Conservation (phyloP, 2,888 invertebrate genomes). For the Camponotus fellah region DNA sequence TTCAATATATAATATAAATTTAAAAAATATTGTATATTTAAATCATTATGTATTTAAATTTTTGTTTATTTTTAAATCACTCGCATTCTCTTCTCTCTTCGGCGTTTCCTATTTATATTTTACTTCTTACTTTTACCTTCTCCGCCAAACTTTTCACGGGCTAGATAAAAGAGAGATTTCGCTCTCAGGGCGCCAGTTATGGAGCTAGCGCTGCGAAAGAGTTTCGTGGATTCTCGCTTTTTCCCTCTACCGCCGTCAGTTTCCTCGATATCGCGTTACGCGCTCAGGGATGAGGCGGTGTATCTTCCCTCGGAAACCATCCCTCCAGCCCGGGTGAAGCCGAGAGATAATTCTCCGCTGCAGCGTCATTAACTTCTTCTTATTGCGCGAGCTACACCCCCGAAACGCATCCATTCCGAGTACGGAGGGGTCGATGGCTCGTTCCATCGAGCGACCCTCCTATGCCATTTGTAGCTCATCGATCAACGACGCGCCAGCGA, state of each 20-base stretch:
- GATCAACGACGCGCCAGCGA: slow-evolving; percentile 72
- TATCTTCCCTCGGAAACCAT: slow-evolving; percentile 57
- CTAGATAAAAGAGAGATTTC: slow-evolving; percentile 14
- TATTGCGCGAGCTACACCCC: slow-evolving; percentile 75
- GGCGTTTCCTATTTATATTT: slow-evolving; percentile 11
- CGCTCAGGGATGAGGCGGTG: slow-evolving; percentile 41
- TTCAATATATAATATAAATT: not conserved
- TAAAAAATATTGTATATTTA: not conserved
- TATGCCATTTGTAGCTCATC: slow-evolving; percentile 77
- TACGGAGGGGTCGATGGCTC: slow-evolving; percentile 59
- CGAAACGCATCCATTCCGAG: slow-evolving; percentile 64
- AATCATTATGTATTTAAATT: not conserved
- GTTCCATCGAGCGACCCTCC: slow-evolving; percentile 68
- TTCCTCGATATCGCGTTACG: slow-evolving; percentile 51
- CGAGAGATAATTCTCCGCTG: slow-evolving; percentile 80
- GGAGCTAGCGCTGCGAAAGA: slow-evolving; percentile 22
- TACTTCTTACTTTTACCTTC: not conserved
- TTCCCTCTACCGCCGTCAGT: slow-evolving; percentile 57
- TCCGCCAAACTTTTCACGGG: slow-evolving; percentile 18
- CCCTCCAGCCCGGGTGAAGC: slow-evolving; percentile 61
- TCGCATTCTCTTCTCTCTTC: not conserved
- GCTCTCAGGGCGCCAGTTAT: slow-evolving; percentile 29
- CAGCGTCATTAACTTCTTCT: slow-evolving; percentile 83
- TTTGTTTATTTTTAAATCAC: slow-evolving; percentile 6
- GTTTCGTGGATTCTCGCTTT: slow-evolving; percentile 56